These are phyloP conservation scores for Rhyacophila brunnea DNA, from an alignment of 1,140 invertebrate species.

Conservation along the genomic window DNA sequence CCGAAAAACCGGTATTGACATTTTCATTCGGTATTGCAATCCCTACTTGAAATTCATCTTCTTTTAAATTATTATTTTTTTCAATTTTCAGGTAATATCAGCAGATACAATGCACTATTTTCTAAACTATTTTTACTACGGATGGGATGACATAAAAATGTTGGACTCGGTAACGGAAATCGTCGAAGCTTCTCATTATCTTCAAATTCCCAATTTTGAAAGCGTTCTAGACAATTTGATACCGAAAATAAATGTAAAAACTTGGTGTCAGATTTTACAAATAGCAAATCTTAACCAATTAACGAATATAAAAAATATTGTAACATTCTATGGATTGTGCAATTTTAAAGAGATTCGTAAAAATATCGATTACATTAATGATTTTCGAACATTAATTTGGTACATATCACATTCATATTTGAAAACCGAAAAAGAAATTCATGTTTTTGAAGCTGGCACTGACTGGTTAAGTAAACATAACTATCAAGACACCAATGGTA, in stretches of 20 bases:
- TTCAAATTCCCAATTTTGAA: slow-evolving; percentile 14
- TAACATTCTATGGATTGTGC: slow-evolving; percentile 17
- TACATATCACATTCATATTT: slow-evolving; percentile 30
- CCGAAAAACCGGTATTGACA: no score
- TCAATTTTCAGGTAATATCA: slow-evolving; percentile 26
- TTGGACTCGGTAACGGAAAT: slow-evolving; percentile 12
- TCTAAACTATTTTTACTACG: slow-evolving; percentile 18
- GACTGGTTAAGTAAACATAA: slow-evolving; percentile 20
- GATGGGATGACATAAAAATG: slow-evolving; percentile 4
- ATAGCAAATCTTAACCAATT: slow-evolving; percentile 18
- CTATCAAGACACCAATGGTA: slow-evolving; percentile 1
- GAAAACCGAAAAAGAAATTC: slow-evolving; percentile 19
- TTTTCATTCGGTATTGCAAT: no score
- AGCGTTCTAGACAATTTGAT: slow-evolving; percentile 11
- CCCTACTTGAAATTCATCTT: no score
- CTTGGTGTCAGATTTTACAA: slow-evolving; percentile 19
- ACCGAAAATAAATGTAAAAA: slow-evolving; percentile 1
- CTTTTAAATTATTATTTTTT: no score
- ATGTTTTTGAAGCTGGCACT: slow-evolving; percentile 27
- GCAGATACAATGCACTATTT: slow-evolving; percentile 19
- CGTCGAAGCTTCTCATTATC: slow-evolving; percentile 24
- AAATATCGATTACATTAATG: slow-evolving; percentile 12
- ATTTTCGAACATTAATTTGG: slow-evolving; percentile 19
- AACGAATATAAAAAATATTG: slow-evolving; percentile 4
- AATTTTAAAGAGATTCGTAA: slow-evolving; percentile 19